Percentiles rank a stretch among this genome's conserved stretches.
These are phyloP conservation scores for Parotocinclus haroldoi DNA, from an alignment of 2,797 vertebrate genomes.

Conservation along the genomic window DNA sequence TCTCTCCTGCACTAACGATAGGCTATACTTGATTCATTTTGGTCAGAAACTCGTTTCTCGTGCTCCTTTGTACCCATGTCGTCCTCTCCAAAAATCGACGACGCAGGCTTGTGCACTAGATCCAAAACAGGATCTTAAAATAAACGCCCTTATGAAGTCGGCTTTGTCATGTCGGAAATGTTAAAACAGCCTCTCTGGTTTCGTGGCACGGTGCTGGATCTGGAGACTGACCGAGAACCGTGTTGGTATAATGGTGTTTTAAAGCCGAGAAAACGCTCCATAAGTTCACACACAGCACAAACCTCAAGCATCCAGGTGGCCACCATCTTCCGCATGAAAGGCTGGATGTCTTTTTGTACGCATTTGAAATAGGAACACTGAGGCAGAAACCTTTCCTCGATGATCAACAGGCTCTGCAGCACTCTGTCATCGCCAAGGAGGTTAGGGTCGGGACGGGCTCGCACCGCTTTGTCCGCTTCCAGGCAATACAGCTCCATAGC, in stretches of 20 bases:
- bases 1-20: constrained; percentile 28
- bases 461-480: constrained; percentile 81
- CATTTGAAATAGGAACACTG: constrained; percentile 92
- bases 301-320: constrained; percentile 98
- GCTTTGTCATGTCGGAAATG: constrained; percentile 43
- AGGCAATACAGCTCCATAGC: constrained; percentile 75
- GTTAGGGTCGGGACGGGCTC: constrained; percentile 84
- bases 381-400: constrained; percentile 91
- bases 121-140: constrained; percentile 54
- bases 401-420: constrained; percentile 86
- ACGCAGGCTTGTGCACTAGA: constrained; percentile 38
- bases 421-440: constrained; percentile 88
- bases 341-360: constrained; percentile 93
- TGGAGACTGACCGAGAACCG: constrained; percentile 17
- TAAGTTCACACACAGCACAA: constrained; percentile 45
- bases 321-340: constrained; percentile 93
- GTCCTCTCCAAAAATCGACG: constrained; percentile 24
- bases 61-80: constrained; percentile 27
- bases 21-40: not conserved
- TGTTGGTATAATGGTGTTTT: not conserved
- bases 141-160: constrained; percentile 43
- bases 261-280: not conserved
- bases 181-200: constrained; percentile 24
- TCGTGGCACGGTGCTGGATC: constrained; percentile 35
- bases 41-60: constrained; percentile 7